Evolutionary conservation across 2,797 vertebrate genomes (phyloP), one percentile per base, ranked within the genome.

Genomic region (Hyperoplus lanceolatus): DNA sequence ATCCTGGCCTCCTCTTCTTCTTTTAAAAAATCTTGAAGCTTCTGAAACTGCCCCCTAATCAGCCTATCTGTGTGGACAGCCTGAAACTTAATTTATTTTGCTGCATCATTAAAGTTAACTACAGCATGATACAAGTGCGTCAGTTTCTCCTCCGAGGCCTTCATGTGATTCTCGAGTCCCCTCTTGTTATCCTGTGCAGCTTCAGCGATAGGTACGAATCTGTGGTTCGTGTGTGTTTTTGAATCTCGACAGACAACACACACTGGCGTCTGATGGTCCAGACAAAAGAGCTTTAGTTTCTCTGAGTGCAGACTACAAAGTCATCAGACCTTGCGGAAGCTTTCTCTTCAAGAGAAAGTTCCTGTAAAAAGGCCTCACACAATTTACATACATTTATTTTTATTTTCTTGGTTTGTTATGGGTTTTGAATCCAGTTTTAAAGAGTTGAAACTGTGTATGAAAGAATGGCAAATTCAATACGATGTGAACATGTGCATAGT

Each of bases 201-300:
- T 43, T 82, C 77, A 21, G 62, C 50, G 4, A 78, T 46, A 12
- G 81, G 78, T 14, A 48, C 67, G 75, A 81, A 81, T 5, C n/a
- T 75, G 61, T 84, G 85, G 9, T 59, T 38, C 12, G n/a, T 12
- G 53, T 87, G 78, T 8, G 14, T 18, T 53, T 8, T 68, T 12
- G 84, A 75, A 13, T 79, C 75, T 38, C 75, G 67, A 54, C 81
- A 87, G 13, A 76, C 14, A 1, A 83, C 5, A 57, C 85, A 87
- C 38, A 71, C 69, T 7, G 55, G 79, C 70, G 77, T 68, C 65
- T 74, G 15, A 59, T 84, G 65, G n/a, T 83, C 53, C 56, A 81
- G n/a, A 58, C 84, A 81, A 72, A 73, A 81, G 55, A 86, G 75
- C 18, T 46, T 75, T 4, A 81, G 50, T 67, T 59, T 81, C 68